Percentiles rank a stretch among this genome's conserved stretches.
These are phyloP conservation scores for Synergus umbraculus DNA, from an alignment of 2,888 invertebrate genomes.

Conservation along the genomic window DNA sequence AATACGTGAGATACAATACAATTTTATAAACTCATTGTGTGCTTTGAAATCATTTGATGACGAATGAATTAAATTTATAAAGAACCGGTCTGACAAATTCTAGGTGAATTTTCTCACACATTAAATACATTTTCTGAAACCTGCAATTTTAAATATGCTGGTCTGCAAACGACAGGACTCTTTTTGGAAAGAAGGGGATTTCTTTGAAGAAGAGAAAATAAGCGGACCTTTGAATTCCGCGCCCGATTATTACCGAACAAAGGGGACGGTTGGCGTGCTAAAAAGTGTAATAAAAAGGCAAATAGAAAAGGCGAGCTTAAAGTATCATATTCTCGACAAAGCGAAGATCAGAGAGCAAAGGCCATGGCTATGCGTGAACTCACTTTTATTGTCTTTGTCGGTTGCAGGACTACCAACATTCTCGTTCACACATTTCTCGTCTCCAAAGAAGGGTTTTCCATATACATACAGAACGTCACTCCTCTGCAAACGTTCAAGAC, in stretches of 20 bases:
- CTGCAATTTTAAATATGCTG: constrained; percentile 14
- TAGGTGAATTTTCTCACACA: neutral
- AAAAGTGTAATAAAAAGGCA: constrained; percentile 50
- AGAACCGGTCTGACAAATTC: neutral
- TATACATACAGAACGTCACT: neutral
- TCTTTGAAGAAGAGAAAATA: constrained; percentile 38
- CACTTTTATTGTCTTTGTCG: constrained; percentile 46
- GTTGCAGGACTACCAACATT: constrained; percentile 26
- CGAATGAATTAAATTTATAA: neutral
- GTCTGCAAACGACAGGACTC: constrained; percentile 5
- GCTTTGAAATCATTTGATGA: neutral
- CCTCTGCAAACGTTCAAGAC: neutral
- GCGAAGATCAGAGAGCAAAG: constrained; percentile 54
- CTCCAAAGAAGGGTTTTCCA: neutral
- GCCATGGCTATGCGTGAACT: constrained; percentile 46
- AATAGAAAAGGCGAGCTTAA: constrained; percentile 55
- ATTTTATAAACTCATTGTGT: no score
- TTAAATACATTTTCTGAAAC: neutral
- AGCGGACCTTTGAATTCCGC: constrained; percentile 39
- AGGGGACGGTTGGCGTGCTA: constrained; percentile 43
- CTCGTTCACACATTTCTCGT: constrained; percentile 29
- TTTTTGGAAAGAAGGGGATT: constrained; percentile 19
- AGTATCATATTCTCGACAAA: constrained; percentile 51
- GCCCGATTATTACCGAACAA: constrained; percentile 46
- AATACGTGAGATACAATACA: no score